Evolutionary conservation across 1,140 invertebrate genomes (phyloP).

Genomic region (Muscidifurax raptorellus): DNA sequence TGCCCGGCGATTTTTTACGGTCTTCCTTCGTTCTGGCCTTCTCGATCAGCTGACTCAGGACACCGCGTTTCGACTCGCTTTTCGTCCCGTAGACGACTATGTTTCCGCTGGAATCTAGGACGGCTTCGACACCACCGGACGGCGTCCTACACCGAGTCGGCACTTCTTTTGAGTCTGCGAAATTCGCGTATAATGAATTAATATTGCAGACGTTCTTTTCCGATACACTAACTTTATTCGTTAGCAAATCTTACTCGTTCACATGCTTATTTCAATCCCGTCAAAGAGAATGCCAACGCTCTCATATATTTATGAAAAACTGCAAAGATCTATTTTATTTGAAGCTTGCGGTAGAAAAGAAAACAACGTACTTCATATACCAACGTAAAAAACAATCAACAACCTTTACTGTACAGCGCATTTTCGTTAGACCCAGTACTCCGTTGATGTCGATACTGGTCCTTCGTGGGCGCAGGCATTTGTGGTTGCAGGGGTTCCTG

Average conservation of each 20-base stretch:
- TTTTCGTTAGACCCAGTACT: constrained; percentile 63
- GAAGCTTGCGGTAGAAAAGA: not conserved
- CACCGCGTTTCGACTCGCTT: constrained; percentile 71
- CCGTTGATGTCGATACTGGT: constrained; percentile 66
- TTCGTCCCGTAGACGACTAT: constrained; percentile 70
- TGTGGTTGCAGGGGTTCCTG: constrained; percentile 61
- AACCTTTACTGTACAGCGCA: constrained; percentile 16
- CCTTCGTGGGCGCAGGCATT: constrained; percentile 67
- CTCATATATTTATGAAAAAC: too few species aligned
- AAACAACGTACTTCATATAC: not conserved
- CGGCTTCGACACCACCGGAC: constrained; percentile 65
- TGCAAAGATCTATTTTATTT: too few species aligned
- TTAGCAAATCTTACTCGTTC: too few species aligned
- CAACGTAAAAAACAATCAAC: too few species aligned
- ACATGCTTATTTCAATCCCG: too few species aligned
- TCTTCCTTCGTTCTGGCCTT: constrained; percentile 76
- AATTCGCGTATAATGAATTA: not conserved
- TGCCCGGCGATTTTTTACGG: constrained; percentile 74
- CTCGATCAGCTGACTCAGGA: constrained; percentile 77
- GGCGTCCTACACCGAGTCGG: constrained; percentile 70
- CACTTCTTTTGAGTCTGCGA: constrained; percentile 68
- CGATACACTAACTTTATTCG: too few species aligned
- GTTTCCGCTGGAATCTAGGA: constrained; percentile 71
- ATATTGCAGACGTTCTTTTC: too few species aligned
- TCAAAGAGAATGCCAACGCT: too few species aligned